Evolutionary conservation across 2,113 vertebrate species (phyloP).

Genomic region (Puma concolor): DNA sequence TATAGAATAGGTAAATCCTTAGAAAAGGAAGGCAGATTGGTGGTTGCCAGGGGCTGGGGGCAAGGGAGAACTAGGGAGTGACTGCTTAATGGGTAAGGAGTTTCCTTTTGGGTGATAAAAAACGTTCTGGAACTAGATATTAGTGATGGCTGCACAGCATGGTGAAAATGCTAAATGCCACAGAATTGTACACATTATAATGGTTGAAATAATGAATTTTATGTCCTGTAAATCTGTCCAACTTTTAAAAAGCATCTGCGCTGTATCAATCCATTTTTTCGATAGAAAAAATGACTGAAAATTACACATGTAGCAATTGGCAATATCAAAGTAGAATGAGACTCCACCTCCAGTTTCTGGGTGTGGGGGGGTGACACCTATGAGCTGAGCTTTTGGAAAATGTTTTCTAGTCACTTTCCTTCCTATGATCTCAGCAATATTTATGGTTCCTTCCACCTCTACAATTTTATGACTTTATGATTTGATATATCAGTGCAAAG

Average conservation of each 20-base stretch:
- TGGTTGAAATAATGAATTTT: not conserved
- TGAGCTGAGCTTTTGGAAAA: not conserved
- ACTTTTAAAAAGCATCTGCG: not conserved
- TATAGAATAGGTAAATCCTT: not conserved
- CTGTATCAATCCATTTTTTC: not conserved
- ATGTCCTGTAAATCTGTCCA: not conserved
- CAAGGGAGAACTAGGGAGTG: not conserved
- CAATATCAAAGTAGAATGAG: not conserved
- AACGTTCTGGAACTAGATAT: not conserved
- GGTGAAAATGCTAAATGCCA: not conserved
- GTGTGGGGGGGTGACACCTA: not conserved
- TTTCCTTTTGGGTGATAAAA: not conserved
- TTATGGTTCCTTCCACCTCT: not conserved
- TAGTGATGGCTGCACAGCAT: not conserved
- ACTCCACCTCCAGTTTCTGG: not conserved
- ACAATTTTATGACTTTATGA: constrained; percentile 32
- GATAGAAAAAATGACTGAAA: not conserved
- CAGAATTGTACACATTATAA: not conserved
- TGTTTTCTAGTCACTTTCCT: not conserved
- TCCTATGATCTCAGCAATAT: not conserved
- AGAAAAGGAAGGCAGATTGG: not conserved
- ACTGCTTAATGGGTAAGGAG: not conserved
- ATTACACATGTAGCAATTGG: not conserved
- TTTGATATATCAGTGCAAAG: constrained; percentile 38
- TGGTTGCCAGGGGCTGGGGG: not conserved